These are phyloP conservation scores for Sebastes flavidus DNA, from an alignment of 2,797 vertebrate genomes.

Conservation along the genomic window DNA sequence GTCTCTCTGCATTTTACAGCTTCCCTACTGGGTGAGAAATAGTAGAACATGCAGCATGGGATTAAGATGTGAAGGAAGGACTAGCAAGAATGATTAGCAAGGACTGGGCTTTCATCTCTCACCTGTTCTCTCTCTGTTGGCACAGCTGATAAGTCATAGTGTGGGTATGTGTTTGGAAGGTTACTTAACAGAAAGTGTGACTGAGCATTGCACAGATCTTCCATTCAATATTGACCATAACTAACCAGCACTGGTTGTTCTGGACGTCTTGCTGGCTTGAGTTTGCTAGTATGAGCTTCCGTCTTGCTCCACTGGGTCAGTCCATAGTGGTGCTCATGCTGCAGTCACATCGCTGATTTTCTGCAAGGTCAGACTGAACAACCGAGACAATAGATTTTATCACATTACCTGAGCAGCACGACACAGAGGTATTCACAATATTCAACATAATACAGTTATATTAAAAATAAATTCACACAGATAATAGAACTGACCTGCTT, in stretches of 20 bases:
- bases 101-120: not conserved
- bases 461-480: not conserved
- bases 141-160: not conserved
- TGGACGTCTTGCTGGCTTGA: not conserved
- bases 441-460: not conserved
- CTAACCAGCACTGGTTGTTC: not conserved
- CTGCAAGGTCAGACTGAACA: slow-evolving; percentile 8
- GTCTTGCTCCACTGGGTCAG: not conserved
- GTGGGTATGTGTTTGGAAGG: not conserved
- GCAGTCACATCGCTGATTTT: not conserved
- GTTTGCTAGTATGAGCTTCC: not conserved
- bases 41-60: not conserved
- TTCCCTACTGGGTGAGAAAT: slow-evolving; percentile 87
- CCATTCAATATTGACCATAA: not conserved
- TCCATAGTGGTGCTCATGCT: not conserved
- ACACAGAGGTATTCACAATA: not conserved
- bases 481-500: not conserved
- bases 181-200: not conserved
- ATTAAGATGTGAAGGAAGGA: not conserved
- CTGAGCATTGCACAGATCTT: not conserved
- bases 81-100: not conserved
- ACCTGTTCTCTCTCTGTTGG: not conserved
- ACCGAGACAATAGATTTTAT: not conserved
- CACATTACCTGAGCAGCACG: not conserved
- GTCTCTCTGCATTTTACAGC: slow-evolving; percentile 82